These are phyloP conservation scores for Thymelicus acteon DNA, from an alignment of 2,888 invertebrate genomes.

Conservation along the genomic window DNA sequence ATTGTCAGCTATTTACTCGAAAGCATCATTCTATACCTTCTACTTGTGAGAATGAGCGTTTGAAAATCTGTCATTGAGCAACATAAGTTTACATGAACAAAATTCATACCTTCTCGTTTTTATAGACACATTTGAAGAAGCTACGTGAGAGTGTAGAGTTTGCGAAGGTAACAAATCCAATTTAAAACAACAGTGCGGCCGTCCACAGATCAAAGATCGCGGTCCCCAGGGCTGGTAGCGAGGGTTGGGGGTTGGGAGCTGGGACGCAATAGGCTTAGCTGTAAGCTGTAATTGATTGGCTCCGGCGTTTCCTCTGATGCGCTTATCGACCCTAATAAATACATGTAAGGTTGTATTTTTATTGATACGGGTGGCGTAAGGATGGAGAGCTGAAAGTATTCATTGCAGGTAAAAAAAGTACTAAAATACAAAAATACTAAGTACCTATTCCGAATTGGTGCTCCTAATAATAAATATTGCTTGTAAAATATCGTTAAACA, in stretches of 20 bases:
- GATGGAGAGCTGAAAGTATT: too few relatives aligned
- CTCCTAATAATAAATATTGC: too few relatives aligned
- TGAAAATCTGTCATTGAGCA: too few relatives aligned
- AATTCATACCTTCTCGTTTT: background rate
- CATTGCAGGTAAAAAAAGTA: too few relatives aligned
- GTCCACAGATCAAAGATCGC: slow-evolving; percentile 30
- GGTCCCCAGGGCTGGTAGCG: slow-evolving; percentile 14
- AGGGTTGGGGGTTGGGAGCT: background rate
- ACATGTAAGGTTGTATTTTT: background rate
- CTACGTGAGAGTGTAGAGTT: background rate
- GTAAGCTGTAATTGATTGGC: slow-evolving; percentile 32
- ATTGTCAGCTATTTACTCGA: too few relatives aligned
- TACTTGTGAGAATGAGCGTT: too few relatives aligned
- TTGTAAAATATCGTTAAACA: too few relatives aligned
- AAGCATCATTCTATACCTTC: too few relatives aligned
- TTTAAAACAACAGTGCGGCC: slow-evolving; percentile 24
- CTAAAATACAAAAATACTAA: too few relatives aligned
- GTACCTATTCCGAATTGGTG: too few relatives aligned
- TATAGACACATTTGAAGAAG: background rate
- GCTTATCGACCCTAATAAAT: slow-evolving; percentile 8
- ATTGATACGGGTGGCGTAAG: background rate
- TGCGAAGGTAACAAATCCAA: slow-evolving; percentile 21
- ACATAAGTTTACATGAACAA: too few relatives aligned
- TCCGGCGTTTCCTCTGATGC: slow-evolving; percentile 11
- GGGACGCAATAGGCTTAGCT: slow-evolving; percentile 27